phyloP scores from a whole-genome alignment of 2,888 invertebrate species.

The Syrphus vitripennis region DNA sequence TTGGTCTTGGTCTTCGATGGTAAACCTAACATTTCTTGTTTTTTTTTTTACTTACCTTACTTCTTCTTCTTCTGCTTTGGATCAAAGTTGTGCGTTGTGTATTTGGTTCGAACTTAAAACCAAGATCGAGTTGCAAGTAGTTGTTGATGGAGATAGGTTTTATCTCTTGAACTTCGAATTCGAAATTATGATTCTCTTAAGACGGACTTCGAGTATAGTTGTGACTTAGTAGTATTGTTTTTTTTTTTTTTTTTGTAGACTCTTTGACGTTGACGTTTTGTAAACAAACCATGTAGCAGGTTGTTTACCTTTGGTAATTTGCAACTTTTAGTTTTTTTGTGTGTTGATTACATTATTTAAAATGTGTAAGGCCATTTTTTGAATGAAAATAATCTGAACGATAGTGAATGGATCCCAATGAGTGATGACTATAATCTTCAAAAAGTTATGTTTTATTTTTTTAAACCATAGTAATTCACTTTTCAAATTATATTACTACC shows the following conservation, averaged over 20 bases:
- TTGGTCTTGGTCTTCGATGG: slow-evolving; percentile 45
- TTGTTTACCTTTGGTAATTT: slow-evolving; percentile 65
- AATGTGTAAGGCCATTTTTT: neutral
- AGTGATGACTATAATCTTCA: too few relatives aligned
- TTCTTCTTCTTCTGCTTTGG: slow-evolving; percentile 19
- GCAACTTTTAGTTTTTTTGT: slow-evolving; percentile 16
- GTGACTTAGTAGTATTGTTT: neutral
- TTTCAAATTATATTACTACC: too few relatives aligned
- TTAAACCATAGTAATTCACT: too few relatives aligned
- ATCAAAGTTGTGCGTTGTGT: slow-evolving; percentile 14
- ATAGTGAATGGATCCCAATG: neutral
- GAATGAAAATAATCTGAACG: neutral
- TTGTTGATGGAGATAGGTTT: neutral
- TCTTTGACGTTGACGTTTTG: slow-evolving; percentile 46
- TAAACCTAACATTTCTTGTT: slow-evolving; percentile 28
- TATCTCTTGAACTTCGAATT: slow-evolving; percentile 41
- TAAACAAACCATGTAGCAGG: slow-evolving; percentile 65
- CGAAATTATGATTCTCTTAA: slow-evolving; percentile 45
- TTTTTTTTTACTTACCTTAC: slow-evolving; percentile 6
- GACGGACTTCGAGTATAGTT: neutral
- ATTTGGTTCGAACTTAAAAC: neutral
- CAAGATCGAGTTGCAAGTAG: slow-evolving; percentile 8
- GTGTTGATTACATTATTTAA: neutral
- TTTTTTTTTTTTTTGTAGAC: slow-evolving; percentile 9
- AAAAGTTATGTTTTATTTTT: too few relatives aligned